Evolutionary conservation across 2,888 invertebrate species (phyloP).

Genomic region (Catocala sponsa): DNA sequence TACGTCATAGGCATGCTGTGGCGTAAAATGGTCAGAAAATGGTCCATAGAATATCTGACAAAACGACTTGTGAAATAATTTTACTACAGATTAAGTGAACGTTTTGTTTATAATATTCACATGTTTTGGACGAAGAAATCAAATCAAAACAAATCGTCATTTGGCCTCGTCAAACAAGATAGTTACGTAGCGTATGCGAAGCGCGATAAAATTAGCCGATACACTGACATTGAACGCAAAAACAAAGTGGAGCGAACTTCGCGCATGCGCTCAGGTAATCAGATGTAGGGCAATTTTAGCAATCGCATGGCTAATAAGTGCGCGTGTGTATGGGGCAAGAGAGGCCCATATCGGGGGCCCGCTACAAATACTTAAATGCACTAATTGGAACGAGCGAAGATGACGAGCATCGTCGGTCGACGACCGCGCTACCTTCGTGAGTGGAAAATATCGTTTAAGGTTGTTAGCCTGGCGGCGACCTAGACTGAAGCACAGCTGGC

Average conservation of each 20-base stretch:
- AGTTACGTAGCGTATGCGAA: constrained; percentile 79
- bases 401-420: constrained; percentile 69
- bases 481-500: constrained; percentile 22
- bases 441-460: constrained; percentile 62
- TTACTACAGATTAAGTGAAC: constrained; percentile 35
- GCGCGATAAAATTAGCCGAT: constrained; percentile 86
- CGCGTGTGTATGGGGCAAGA: constrained; percentile 57
- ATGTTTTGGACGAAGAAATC: constrained; percentile 74
- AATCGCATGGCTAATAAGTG: constrained; percentile 65
- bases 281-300: constrained; percentile 70
- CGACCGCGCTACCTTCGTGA: constrained; percentile 71
- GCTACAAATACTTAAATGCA: constrained; percentile 55
- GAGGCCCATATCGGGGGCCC: constrained; percentile 68
- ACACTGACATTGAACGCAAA: constrained; percentile 87
- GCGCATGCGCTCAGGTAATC: constrained; percentile 79
- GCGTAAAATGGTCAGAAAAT: neutral
- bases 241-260: constrained; percentile 81
- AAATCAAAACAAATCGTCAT: constrained; percentile 84
- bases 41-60: too few relatives aligned
- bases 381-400: constrained; percentile 71
- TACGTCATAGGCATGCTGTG: neutral
- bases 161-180: constrained; percentile 81
- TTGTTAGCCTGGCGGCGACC: constrained; percentile 63
- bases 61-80: neutral
- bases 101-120: constrained; percentile 53